These are phyloP conservation scores for Colletes latitarsis DNA, from an alignment of 1,140 invertebrate species.

Conservation along the genomic window DNA sequence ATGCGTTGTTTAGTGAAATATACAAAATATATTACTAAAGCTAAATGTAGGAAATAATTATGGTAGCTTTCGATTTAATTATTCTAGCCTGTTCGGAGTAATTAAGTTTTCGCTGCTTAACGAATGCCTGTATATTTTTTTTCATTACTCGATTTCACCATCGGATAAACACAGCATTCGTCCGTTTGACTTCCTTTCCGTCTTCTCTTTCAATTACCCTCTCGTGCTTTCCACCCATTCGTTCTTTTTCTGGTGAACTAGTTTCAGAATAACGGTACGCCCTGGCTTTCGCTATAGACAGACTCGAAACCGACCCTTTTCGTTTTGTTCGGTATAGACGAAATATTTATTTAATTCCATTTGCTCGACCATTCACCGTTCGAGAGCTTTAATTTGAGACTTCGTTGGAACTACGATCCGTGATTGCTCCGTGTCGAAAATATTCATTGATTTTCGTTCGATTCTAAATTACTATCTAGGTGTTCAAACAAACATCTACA, in stretches of 20 bases:
- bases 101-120: constrained; percentile 13
- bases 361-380: not conserved
- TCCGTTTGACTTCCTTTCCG: constrained; percentile 25
- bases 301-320: constrained; percentile 6
- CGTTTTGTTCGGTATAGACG: not conserved
- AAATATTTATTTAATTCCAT: constrained; percentile 27
- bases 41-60: too few relatives aligned
- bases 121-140: not conserved
- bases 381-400: not conserved
- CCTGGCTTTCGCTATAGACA: not conserved
- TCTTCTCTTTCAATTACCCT: constrained; percentile 23
- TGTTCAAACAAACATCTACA: too few relatives aligned
- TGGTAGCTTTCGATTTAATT: too few relatives aligned
- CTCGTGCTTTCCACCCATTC: constrained; percentile 16
- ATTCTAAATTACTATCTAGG: too few relatives aligned
- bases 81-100: not conserved
- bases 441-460: too few relatives aligned
- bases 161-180: constrained; percentile 6
- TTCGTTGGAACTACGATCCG: not conserved
- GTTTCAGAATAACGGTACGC: constrained; percentile 7
- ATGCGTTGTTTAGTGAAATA: too few relatives aligned
- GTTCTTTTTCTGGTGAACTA: constrained; percentile 27
- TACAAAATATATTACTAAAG: too few relatives aligned
- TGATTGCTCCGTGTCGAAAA: not conserved
- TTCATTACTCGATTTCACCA: not conserved